Conservation (phyloP, 2,888 invertebrate genomes). For the Ametastegia equiseti region DNA sequence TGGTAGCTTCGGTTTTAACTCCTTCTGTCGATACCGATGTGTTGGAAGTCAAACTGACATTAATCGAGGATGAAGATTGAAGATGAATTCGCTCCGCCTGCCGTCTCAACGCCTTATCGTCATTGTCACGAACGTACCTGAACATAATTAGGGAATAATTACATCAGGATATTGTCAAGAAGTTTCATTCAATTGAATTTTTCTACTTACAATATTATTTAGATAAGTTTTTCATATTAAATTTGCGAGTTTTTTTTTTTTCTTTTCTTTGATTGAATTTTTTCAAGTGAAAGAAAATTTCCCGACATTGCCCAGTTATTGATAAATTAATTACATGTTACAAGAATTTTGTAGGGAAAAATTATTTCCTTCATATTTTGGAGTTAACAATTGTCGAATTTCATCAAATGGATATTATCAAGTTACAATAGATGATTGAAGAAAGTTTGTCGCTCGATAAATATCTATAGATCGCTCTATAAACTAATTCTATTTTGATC, state of each 20-base stretch:
- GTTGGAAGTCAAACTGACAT: slow-evolving; percentile 60
- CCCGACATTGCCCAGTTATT: background rate
- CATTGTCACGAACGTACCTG: slow-evolving; percentile 85
- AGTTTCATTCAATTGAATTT: slow-evolving; percentile 9
- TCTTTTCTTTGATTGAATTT: too few species aligned
- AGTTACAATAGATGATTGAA: background rate
- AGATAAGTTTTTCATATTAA: background rate
- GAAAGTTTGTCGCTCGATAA: background rate
- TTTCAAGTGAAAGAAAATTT: background rate
- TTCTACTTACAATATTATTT: background rate
- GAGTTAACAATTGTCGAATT: background rate
- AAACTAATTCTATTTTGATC: too few species aligned
- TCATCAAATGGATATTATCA: background rate
- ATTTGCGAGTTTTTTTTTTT: background rate
- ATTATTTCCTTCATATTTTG: background rate
- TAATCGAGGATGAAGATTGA: slow-evolving; percentile 66
- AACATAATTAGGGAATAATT: slow-evolving; percentile 38
- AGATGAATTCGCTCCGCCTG: slow-evolving; percentile 83
- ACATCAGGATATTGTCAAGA: slow-evolving; percentile 28
- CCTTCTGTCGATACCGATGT: slow-evolving; percentile 58
- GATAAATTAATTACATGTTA: background rate
- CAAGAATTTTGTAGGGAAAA: background rate
- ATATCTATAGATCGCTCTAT: too few species aligned
- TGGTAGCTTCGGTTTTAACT: slow-evolving; percentile 53
- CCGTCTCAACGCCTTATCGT: slow-evolving; percentile 85